Conservation (phyloP, 1,140 invertebrate genomes). For the Cyclargus thomasi region DNA sequence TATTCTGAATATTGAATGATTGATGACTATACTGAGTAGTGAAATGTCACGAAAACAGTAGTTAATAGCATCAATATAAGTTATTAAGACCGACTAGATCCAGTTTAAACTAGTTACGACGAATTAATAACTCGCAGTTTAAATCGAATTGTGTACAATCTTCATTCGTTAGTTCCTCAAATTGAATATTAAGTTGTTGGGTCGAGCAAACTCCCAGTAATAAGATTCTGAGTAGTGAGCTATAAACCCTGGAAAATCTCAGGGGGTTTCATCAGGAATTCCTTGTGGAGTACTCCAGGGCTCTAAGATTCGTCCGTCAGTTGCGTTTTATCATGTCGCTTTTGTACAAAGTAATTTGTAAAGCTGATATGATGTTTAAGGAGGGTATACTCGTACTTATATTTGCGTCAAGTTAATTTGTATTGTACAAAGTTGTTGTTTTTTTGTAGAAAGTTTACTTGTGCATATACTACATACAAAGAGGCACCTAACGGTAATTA, state of each 20-base stretch:
- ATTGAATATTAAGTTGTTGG: conserved; percentile 1
- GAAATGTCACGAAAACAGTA: no score
- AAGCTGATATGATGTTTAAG: no score
- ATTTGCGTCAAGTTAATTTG: no score
- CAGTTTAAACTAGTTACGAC: not conserved
- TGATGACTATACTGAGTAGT: no score
- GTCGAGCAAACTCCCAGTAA: not conserved
- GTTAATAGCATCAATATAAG: not conserved
- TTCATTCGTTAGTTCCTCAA: not conserved
- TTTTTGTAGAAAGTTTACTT: no score
- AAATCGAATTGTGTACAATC: not conserved
- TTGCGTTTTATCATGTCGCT: not conserved
- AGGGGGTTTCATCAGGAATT: not conserved
- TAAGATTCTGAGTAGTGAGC: not conserved
- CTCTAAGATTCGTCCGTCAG: not conserved
- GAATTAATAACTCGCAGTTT: not conserved
- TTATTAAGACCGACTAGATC: not conserved
- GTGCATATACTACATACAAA: no score
- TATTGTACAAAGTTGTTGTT: no score
- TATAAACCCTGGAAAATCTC: not conserved
- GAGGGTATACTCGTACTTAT: no score
- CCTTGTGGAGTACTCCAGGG: not conserved
- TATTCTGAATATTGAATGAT: no score
- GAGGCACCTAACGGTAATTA: no score
- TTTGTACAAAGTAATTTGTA: no score